Evolutionary conservation across 2,888 invertebrate species (phyloP).

Genomic region (Leptinotarsa peninsularis): DNA sequence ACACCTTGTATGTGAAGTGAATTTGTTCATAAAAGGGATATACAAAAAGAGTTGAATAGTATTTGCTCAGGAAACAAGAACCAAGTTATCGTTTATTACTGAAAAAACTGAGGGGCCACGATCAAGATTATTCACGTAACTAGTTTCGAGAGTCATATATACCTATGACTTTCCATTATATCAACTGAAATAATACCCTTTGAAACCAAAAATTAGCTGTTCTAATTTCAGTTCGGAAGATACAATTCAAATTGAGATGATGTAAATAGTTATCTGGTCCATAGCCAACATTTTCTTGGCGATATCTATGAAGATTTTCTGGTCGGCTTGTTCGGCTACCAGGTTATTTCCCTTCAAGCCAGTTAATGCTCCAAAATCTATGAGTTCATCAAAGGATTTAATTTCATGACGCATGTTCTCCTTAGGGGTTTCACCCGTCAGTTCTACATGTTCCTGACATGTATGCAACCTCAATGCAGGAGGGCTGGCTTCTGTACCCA

Average conservation of each 20-base stretch:
- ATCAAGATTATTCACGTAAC: too few relatives aligned
- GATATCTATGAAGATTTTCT: conserved; percentile 97
- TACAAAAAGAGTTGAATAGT: too few relatives aligned
- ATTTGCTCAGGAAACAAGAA: too few relatives aligned
- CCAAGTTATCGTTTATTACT: too few relatives aligned
- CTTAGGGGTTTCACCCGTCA: conserved; percentile 98
- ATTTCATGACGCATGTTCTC: conserved; percentile 99
- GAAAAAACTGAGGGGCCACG: too few relatives aligned
- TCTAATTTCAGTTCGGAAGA: conserved; percentile 53
- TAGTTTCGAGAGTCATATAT: conserved; percentile 76
- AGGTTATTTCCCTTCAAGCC: conserved; percentile 97
- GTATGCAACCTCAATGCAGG: conserved; percentile 91
- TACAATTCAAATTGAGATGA: conserved; percentile 26
- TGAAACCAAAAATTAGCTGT: too few relatives aligned
- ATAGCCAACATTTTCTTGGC: conserved; percentile 98
- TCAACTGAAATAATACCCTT: too few relatives aligned
- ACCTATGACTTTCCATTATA: too few relatives aligned
- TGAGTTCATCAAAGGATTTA: conserved; percentile 98
- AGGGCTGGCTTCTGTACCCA: conserved; percentile 90
- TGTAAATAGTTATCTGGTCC: conserved; percentile 83
- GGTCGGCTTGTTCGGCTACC: conserved; percentile 95
- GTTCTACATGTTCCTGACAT: conserved; percentile 97
- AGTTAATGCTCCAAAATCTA: conserved; percentile 93
- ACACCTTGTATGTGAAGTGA: too few relatives aligned
- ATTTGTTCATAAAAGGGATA: conserved; percentile 60